Evolutionary conservation across 2,113 vertebrate species (phyloP).

Genomic region (Otocyon megalotis): DNA sequence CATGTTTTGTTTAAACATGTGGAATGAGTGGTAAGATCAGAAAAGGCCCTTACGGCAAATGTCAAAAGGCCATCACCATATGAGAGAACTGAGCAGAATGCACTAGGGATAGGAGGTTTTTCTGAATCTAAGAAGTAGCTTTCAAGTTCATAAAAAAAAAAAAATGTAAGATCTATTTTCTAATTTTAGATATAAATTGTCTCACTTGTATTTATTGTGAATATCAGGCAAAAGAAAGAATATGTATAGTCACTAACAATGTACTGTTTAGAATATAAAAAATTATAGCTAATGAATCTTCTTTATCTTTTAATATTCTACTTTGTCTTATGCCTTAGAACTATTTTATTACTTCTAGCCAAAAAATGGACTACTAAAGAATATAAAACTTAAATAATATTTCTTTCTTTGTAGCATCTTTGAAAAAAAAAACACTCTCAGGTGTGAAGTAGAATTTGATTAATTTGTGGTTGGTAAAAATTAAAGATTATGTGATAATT

Average conservation of each 20-base stretch:
- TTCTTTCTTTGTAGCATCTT: not conserved
- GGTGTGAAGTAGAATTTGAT: not conserved
- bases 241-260: not conserved
- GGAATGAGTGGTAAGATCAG: not conserved
- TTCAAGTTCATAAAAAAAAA: not conserved
- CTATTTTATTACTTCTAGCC: not conserved
- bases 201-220: not conserved
- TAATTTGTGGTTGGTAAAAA: constrained; percentile 15
- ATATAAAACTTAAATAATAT: not conserved
- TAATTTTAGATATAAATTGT: not conserved
- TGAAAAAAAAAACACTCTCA: not conserved
- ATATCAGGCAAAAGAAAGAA: not conserved
- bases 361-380: not conserved
- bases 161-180: not conserved
- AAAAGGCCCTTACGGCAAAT: constrained; percentile 15
- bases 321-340: not conserved
- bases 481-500: not conserved
- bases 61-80: not conserved
- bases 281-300: not conserved
- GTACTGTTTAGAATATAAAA: constrained; percentile 11
- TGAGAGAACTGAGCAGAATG: constrained; percentile 11
- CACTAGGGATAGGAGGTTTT: not conserved
- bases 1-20: constrained; percentile 59
- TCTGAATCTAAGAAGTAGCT: not conserved
- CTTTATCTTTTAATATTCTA: constrained; percentile 6